Evolutionary conservation across 2,113 vertebrate species (phyloP).

Genomic region (Picathartes gymnocephalus): DNA sequence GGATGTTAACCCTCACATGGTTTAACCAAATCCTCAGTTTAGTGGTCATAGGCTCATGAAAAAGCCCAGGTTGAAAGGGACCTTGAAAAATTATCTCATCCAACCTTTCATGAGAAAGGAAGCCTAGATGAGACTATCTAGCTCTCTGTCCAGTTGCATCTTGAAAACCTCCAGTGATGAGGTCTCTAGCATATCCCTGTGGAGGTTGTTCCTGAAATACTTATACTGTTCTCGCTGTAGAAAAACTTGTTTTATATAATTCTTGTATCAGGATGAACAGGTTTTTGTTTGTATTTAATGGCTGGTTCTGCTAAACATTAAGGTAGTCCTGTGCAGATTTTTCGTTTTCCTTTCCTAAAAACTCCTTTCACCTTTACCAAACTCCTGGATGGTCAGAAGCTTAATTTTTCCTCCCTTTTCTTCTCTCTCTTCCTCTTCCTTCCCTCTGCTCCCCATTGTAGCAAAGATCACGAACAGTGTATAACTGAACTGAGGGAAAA

Average conservation of each 20-base stretch:
- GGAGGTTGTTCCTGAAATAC: no score
- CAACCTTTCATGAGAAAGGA: neutral
- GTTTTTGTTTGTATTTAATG: neutral
- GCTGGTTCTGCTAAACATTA: neutral
- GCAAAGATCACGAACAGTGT: accelerated
- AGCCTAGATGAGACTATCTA: neutral
- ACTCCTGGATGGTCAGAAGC: neutral
- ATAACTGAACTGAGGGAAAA: neutral
- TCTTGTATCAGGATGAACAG: neutral
- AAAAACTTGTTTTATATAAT: neutral
- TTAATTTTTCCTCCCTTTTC: neutral
- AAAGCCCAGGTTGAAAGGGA: neutral
- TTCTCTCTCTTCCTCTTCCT: neutral
- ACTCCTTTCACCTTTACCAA: neutral
- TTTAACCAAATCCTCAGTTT: neutral
- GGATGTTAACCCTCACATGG: neutral
- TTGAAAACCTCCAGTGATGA: neutral
- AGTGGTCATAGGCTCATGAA: neutral
- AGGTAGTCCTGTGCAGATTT: neutral
- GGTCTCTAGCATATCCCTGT: neutral
- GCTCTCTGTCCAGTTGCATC: neutral
- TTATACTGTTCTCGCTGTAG: neutral
- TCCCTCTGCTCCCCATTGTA: neutral
- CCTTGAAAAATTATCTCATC: neutral
- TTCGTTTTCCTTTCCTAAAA: neutral